Base-by-base conservation (phyloP, 2,797 vertebrate species). In the Arctocebus calabarensis region DNA sequence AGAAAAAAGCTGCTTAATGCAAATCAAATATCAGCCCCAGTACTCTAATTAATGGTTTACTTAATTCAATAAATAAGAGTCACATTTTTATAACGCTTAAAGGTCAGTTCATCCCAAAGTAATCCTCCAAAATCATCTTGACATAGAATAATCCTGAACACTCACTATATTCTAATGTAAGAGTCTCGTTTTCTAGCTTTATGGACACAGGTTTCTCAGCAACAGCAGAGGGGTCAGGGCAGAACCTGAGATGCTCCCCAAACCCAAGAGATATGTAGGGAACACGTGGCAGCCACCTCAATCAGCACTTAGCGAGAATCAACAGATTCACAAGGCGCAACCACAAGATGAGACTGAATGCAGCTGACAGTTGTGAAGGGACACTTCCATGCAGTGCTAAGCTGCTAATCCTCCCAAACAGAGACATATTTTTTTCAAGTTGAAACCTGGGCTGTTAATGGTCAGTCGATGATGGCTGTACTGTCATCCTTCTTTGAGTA, bases 21-120 rank as follows among this genome's bases (percentile, higher is more conserved):
- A 84, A 91, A 84, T n/a, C 64, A 43, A 95, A 40, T 17, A 84
- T 43, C 77, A 77, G n/a, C 45, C n/a, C 79, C 82, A 84, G 40
- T 27, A 68, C 34, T 78, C 81, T 73, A 84, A 23, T n/a, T 66
- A 94, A 90, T 73, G 27, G 7, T 40, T 5, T 45, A 23, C 52
- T 86, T 92, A 40, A 61, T 55, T 93, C 55, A 83, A 43, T 61
- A 86, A 93, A 61, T 55, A 91, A 52, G 27, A 82, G 59, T 25
- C 59, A 74, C 27, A 83, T 85, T 86, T 88, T 79, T 89, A 87
- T 52, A 94, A 87, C 59, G 20, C 85, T 25, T 75, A 37, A 45
- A 62, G 95, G 77, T 73, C 59, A 84, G 48, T 81, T 74, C 23
- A 74, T 83, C 64, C 73, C 66, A 92, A 79, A n/a, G 57, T 3